Evolutionary conservation across 2,797 vertebrate species (phyloP).

Genomic region (Pteronotus mesoamericanus): DNA sequence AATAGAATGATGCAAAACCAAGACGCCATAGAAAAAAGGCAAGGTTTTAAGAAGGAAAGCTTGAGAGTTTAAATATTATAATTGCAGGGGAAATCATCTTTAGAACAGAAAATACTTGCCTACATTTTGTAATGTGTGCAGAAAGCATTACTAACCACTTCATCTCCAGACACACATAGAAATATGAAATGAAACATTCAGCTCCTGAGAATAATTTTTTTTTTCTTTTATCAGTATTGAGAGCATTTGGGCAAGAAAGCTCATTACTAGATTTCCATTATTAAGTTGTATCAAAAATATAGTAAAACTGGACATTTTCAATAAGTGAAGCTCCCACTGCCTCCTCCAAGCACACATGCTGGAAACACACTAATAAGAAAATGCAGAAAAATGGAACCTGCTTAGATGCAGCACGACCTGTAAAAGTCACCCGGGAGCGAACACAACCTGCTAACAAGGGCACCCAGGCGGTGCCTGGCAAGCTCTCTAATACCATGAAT

Average conservation of each 20-base stretch:
- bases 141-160: slow-evolving; percentile 19
- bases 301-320: background rate
- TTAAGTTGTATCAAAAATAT: background rate
- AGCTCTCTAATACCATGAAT: slow-evolving; percentile 37
- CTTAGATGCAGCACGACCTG: background rate
- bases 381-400: background rate
- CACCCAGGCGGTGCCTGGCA: background rate
- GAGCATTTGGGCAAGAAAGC: background rate
- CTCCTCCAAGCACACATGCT: background rate
- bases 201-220: background rate
- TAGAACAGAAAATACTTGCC: background rate
- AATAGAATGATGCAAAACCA: background rate
- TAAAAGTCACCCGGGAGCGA: background rate
- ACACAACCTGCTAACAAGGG: background rate
- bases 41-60: background rate
- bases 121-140: background rate
- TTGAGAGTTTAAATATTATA: background rate
- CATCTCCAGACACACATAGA: background rate
- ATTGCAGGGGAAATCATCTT: background rate
- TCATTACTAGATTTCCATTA: background rate
- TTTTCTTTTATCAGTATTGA: background rate
- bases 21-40: background rate
- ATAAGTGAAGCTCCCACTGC: background rate
- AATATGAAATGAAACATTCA: slow-evolving; percentile 12
- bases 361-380: background rate